Percentiles rank a stretch among this genome's conserved stretches.
These are phyloP conservation scores for Thunnus maccoyii DNA, from an alignment of 2,113 vertebrate species.

Conservation along the genomic window DNA sequence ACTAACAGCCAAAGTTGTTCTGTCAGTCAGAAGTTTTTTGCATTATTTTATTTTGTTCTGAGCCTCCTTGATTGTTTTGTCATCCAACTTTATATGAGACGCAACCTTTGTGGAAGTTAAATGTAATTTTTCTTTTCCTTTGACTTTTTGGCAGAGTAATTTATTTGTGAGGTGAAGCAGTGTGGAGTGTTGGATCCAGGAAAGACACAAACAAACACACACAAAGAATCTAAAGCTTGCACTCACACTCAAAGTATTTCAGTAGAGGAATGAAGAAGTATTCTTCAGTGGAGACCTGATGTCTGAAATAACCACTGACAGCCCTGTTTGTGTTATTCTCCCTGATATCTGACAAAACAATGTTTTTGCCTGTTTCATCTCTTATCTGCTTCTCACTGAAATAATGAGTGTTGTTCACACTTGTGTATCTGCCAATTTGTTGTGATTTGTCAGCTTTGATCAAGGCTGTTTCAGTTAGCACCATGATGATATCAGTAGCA, in stretches of 20 bases:
- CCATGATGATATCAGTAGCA: background rate
- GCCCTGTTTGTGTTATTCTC: slow-evolving; percentile 13
- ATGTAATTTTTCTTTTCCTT: slow-evolving; percentile 17
- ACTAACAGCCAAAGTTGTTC: no score
- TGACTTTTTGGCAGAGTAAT: slow-evolving; percentile 30
- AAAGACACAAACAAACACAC: slow-evolving; percentile 20
- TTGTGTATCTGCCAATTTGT: background rate
- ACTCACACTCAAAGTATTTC: slow-evolving; percentile 1
- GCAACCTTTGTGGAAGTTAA: slow-evolving; percentile 3
- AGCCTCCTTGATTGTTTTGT: slow-evolving; percentile 10
- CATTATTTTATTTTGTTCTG: background rate
- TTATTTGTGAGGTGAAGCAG: slow-evolving; percentile 32
- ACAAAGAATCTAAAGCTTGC: background rate
- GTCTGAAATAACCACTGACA: slow-evolving; percentile 25
- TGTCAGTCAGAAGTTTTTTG: background rate
- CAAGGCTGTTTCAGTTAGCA: background rate
- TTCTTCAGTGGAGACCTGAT: slow-evolving; percentile 26
- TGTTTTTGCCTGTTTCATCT: background rate
- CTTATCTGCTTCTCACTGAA: slow-evolving; percentile 6
- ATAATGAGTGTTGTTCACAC: background rate
- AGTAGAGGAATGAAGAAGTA: slow-evolving; percentile 7
- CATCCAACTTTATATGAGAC: slow-evolving; percentile 3
- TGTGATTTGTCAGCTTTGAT: background rate
- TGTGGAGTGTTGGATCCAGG: background rate
- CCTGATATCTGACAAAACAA: slow-evolving; percentile 12